A percentile compares a stretch with the other conserved stretches of the same genome.
Evolutionary conservation across 2,113 vertebrate species (phyloP).

Genomic region (Myrmophylax atrothorax): DNA sequence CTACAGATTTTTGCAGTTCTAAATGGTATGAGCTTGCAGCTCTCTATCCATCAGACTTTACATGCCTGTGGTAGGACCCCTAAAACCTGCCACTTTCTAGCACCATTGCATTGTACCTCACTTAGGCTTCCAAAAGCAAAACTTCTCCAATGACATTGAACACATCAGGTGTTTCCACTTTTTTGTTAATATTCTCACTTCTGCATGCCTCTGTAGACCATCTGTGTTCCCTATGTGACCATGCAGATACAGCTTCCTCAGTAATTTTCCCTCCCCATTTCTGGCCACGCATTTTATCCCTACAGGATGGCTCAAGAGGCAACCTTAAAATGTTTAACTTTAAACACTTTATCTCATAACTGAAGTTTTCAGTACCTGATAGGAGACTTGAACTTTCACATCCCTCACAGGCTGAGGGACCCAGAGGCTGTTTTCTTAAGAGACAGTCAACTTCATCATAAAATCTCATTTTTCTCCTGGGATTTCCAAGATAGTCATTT

Average conservation of each 20-base stretch:
- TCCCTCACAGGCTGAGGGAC: conserved; percentile 10
- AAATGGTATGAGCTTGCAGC: background rate
- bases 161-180: background rate
- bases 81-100: background rate
- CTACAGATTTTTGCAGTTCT: background rate
- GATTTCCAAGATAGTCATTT: conserved; percentile 75
- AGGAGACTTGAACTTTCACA: conserved; percentile 42
- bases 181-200: background rate
- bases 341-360: background rate
- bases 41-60: background rate
- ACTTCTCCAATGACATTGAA: background rate
- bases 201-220: background rate
- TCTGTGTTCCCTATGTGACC: background rate
- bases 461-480: conserved; percentile 83
- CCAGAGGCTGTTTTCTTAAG: conserved; percentile 67
- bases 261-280: background rate
- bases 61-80: background rate
- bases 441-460: conserved; percentile 87
- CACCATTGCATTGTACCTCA: background rate
- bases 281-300: background rate
- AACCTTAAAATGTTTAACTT: background rate
- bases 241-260: background rate
- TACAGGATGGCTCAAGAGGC: background rate
- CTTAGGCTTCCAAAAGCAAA: background rate
- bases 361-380: conserved; percentile 12